Percentiles rank a stretch among this genome's conserved stretches.
These are phyloP conservation scores for Clarias pachynema DNA, from an alignment of 2,797 vertebrate species.

Conservation along the genomic window DNA sequence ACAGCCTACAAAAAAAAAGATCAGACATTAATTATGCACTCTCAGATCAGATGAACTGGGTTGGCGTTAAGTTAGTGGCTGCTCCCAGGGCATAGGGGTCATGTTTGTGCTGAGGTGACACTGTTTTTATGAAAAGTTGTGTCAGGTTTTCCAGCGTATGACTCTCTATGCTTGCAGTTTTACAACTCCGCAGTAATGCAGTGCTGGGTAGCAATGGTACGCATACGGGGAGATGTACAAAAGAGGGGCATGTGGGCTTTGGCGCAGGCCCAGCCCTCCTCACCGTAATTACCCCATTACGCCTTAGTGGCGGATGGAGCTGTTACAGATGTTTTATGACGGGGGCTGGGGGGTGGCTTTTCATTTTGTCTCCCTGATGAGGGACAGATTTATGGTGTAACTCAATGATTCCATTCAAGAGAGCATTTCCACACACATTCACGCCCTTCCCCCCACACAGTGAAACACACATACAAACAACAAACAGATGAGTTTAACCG, in stretches of 20 bases:
- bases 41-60: conserved; percentile 67
- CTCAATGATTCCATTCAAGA: conserved; percentile 72
- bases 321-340: conserved; percentile 85
- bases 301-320: conserved; percentile 79
- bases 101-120: conserved; percentile 32
- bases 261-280: conserved; percentile 65
- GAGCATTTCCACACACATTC: conserved; percentile 58
- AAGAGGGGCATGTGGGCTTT: conserved; percentile 69
- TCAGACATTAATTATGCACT: conserved; percentile 76
- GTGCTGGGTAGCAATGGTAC: conserved; percentile 32
- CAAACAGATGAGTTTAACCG: conserved; percentile 60
- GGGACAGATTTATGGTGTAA: conserved; percentile 77
- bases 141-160: conserved; percentile 22
- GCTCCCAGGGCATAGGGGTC: not conserved
- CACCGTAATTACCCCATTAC: conserved; percentile 81
- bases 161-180: conserved; percentile 39
- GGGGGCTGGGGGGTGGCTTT: conserved; percentile 67
- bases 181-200: conserved; percentile 44
- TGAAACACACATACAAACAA: conserved; percentile 55
- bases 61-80: conserved; percentile 49
- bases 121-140: conserved; percentile 13
- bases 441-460: conserved; percentile 51
- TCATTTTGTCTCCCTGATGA: conserved; percentile 80
- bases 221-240: conserved; percentile 64
- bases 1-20: conserved; percentile 55